Evolutionary conservation across 2,888 invertebrate genomes (phyloP).

Genomic region (Oscheius sp.): DNA sequence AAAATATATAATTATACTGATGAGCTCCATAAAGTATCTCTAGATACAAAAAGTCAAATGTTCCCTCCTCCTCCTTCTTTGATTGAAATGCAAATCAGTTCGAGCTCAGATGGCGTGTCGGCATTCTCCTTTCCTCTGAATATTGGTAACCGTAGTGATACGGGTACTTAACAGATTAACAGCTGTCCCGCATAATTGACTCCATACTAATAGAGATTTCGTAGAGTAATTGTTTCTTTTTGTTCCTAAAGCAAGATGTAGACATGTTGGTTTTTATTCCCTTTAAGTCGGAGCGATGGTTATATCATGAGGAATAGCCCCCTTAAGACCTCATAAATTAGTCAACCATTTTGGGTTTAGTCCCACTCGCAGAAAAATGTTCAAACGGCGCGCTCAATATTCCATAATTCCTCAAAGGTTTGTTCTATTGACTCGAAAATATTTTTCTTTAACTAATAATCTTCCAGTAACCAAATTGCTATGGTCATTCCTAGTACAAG

Average conservation of each 20-base stretch:
- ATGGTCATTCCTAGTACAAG: conserved; percentile 59
- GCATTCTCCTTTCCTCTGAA: no score
- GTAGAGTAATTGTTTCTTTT: no score
- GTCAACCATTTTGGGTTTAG: conserved; percentile 16
- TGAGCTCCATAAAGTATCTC: no score
- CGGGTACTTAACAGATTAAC: conserved; percentile 4
- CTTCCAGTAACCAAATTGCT: conserved; percentile 51
- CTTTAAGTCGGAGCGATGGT: no score
- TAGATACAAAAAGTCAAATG: no score
- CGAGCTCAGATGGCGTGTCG: no score
- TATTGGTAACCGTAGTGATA: neutral
- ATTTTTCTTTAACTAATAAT: neutral
- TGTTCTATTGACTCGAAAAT: neutral
- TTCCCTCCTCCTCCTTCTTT: no score
- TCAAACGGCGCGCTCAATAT: conserved; percentile 15
- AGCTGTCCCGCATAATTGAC: neutral
- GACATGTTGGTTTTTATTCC: no score
- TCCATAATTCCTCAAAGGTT: conserved; percentile 6
- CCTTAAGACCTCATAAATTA: conserved; percentile 24
- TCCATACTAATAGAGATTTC: no score
- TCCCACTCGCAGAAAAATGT: conserved; percentile 5
- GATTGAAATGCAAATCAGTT: no score
- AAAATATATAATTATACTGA: no score
- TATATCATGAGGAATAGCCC: conserved; percentile 23
- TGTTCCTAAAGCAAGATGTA: no score